Conservation (phyloP, 2,113 vertebrate species). For the Gulo gulo region DNA sequence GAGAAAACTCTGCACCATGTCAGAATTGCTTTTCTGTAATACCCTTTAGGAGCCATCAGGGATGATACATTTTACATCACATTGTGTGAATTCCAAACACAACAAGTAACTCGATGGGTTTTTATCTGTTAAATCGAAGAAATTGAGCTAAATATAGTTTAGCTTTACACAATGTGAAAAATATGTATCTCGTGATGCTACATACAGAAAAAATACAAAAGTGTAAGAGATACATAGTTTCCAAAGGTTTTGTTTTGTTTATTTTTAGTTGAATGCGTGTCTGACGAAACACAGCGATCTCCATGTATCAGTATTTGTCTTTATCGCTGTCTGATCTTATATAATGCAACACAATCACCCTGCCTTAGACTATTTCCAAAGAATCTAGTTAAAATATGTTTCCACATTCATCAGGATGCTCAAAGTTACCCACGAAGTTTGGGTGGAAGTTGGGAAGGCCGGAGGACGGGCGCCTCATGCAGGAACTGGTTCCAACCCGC, state of each 20-base stretch:
- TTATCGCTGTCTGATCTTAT: background rate
- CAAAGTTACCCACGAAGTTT: background rate
- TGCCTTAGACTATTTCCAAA: background rate
- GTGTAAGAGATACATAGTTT: background rate
- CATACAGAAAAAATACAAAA: background rate
- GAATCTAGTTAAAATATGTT: background rate
- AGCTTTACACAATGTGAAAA: background rate
- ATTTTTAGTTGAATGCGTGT: background rate
- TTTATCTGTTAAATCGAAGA: constrained; percentile 7
- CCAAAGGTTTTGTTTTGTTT: background rate
- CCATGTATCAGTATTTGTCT: background rate
- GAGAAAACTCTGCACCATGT: background rate
- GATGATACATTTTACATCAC: background rate
- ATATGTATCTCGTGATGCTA: background rate
- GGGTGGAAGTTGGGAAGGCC: background rate
- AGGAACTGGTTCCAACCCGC: background rate
- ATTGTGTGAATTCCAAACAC: background rate
- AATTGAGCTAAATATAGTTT: background rate
- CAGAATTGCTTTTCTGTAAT: background rate
- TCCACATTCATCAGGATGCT: background rate
- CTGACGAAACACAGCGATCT: background rate
- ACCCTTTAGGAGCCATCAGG: background rate
- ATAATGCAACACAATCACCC: background rate
- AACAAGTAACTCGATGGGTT: background rate
- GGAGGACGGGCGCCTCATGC: background rate